Conservation (phyloP, 2,113 vertebrate species). For the Rhea pennata region DNA sequence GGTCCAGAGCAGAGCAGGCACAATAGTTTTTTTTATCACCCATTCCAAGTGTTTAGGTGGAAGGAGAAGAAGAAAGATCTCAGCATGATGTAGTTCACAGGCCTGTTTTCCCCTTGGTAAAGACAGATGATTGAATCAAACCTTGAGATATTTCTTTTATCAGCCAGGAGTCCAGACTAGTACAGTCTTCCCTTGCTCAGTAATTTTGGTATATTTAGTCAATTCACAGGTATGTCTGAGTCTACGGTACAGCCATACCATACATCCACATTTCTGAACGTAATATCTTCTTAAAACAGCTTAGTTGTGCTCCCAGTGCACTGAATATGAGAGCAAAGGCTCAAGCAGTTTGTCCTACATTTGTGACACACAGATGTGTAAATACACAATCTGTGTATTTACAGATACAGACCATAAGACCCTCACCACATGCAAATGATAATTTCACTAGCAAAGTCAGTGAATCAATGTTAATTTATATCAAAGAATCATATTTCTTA, state of each 20-base stretch:
- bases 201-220: background rate
- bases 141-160: background rate
- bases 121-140: background rate
- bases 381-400: too few relatives aligned
- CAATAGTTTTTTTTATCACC: background rate
- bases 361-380: background rate
- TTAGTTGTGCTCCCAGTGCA: background rate
- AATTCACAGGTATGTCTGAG: background rate
- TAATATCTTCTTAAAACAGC: background rate
- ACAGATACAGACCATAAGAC: background rate
- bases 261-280: accelerated
- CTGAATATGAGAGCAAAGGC: background rate
- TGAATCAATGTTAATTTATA: background rate
- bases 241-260: background rate
- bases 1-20: background rate
- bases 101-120: background rate
- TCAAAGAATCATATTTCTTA: background rate
- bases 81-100: background rate
- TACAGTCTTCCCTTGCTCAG: background rate
- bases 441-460: background rate
- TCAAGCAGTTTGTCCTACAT: background rate
- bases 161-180: background rate
- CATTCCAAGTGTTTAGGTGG: background rate
- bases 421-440: background rate
- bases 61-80: background rate